Conservation (phyloP, 2,888 invertebrate species). For the Coenonympha arcania region DNA sequence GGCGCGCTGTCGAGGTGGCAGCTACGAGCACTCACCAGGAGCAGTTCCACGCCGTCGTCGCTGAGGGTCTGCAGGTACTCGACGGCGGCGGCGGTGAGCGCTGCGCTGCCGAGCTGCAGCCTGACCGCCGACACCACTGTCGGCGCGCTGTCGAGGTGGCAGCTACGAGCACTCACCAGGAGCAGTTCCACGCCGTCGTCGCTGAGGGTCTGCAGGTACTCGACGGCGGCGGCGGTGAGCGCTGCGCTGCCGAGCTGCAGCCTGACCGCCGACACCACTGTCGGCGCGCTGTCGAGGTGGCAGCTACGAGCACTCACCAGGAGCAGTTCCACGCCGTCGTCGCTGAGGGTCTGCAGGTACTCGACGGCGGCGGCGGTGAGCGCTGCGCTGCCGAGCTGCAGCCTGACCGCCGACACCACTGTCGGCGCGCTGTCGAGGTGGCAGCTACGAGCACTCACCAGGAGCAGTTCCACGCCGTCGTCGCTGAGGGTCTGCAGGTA, state of each 20-base stretch:
- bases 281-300: conserved; percentile 29
- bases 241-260: conserved; percentile 25
- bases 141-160: too few species aligned
- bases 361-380: conserved; percentile 36
- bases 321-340: conserved; percentile 35
- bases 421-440: conserved; percentile 31
- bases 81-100: too few species aligned
- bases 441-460: conserved; percentile 45
- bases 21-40: too few species aligned
- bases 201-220: conserved; percentile 43
- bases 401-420: conserved; percentile 35
- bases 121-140: too few species aligned
- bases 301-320: conserved; percentile 45
- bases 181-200: conserved; percentile 37
- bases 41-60: too few species aligned
- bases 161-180: conserved; percentile 46
- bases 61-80: too few species aligned
- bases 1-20: too few species aligned
- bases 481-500: conserved; percentile 46
- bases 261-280: conserved; percentile 37
- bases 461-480: conserved; percentile 32
- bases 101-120: too few species aligned
- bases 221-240: conserved; percentile 34
- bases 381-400: conserved; percentile 22
- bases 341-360: conserved; percentile 43